Evolutionary conservation across 2,797 vertebrate genomes (phyloP).

Genomic region (Dryobates pubescens): DNA sequence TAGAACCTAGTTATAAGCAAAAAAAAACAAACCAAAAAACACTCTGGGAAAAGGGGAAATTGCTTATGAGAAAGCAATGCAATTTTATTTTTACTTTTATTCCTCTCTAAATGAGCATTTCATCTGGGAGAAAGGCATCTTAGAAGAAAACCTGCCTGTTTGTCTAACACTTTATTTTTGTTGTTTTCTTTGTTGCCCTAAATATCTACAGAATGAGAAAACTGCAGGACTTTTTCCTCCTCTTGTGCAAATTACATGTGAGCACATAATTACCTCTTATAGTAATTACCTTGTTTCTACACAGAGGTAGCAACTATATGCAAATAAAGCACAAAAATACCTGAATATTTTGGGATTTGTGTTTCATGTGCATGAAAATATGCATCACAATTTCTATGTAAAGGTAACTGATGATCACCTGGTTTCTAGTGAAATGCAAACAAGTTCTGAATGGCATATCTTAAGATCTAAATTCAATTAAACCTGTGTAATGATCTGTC

Average conservation of each 20-base stretch:
- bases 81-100: no score
- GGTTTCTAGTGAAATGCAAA: slow-evolving; percentile 58
- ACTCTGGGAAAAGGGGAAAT: neutral
- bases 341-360: slow-evolving; percentile 62
- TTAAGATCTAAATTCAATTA: slow-evolving; percentile 65
- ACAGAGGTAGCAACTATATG: slow-evolving; percentile 57
- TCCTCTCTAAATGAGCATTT: neutral
- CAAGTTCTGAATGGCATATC: slow-evolving; percentile 50
- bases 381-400: slow-evolving; percentile 55
- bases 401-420: slow-evolving; percentile 54
- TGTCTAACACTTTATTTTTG: neutral
- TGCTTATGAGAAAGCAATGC: neutral
- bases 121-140: neutral
- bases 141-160: neutral
- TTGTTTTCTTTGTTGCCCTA: neutral
- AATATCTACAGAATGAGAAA: slow-evolving; percentile 41
- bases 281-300: slow-evolving; percentile 33
- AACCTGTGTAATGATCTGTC: neutral
- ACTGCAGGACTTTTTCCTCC: neutral
- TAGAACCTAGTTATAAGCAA: neutral
- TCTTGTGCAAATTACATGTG: slow-evolving; percentile 27
- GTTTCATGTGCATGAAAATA: slow-evolving; percentile 53
- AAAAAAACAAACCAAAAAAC: neutral
- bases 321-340: slow-evolving; percentile 58
- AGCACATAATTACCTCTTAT: slow-evolving; percentile 43